Conservation (phyloP, 2,797 vertebrate genomes). For the Parambassis ranga region DNA sequence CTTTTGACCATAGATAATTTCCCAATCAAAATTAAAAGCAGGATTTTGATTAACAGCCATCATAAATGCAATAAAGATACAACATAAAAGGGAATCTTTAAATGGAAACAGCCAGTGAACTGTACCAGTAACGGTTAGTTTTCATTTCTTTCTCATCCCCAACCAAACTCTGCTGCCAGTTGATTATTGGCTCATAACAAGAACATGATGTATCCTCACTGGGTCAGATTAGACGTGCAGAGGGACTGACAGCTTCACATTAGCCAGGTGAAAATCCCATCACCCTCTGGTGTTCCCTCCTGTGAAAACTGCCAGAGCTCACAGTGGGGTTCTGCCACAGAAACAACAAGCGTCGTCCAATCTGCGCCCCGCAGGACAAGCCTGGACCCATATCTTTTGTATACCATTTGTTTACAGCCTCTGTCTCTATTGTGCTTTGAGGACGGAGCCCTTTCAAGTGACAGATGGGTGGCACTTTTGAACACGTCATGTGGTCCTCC, state of each 20-base stretch:
- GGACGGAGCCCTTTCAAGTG: slow-evolving; percentile 74
- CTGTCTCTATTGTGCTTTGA: slow-evolving; percentile 63
- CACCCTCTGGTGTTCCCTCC: slow-evolving; percentile 43
- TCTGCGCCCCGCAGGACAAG: slow-evolving; percentile 24
- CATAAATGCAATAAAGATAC: slow-evolving; percentile 27
- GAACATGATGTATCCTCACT: slow-evolving; percentile 19
- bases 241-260: slow-evolving; percentile 11
- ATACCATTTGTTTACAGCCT: slow-evolving; percentile 72
- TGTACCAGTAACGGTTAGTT: slow-evolving; percentile 5
- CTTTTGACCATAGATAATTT: slow-evolving; percentile 29
- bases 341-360: slow-evolving; percentile 63
- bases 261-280: slow-evolving; percentile 51
- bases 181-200: slow-evolving; percentile 39
- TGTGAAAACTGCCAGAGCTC: slow-evolving; percentile 49
- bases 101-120: slow-evolving; percentile 50
- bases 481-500: slow-evolving; percentile 72
- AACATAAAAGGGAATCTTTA: slow-evolving; percentile 40
- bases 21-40: slow-evolving; percentile 40
- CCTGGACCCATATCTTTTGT: slow-evolving; percentile 63
- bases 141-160: slow-evolving; percentile 33
- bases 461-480: slow-evolving; percentile 78
- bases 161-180: slow-evolving; percentile 17
- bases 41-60: slow-evolving; percentile 45
- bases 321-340: slow-evolving; percentile 59
- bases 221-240: background rate